These are phyloP conservation scores for Laspeyria flexula DNA, from an alignment of 2,888 invertebrate genomes.

Conservation along the genomic window DNA sequence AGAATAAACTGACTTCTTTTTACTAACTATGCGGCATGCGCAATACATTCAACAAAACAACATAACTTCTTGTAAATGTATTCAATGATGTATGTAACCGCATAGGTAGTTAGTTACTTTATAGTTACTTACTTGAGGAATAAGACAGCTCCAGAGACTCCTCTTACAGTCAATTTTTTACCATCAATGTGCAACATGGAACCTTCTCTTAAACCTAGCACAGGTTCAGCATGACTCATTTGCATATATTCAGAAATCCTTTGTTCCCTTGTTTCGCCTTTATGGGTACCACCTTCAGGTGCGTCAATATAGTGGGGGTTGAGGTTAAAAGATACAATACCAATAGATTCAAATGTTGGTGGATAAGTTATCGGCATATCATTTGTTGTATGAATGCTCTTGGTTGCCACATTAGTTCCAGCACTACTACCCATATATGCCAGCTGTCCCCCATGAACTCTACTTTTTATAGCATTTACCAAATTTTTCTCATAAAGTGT, in stretches of 20 bases:
- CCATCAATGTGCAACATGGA: conserved; percentile 87
- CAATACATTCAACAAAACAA: too few species aligned
- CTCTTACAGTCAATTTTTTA: conserved; percentile 86
- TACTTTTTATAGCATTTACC: conserved; percentile 87
- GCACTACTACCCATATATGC: conserved; percentile 93
- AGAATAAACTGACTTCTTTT: too few species aligned
- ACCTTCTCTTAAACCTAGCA: conserved; percentile 91
- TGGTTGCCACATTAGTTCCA: conserved; percentile 94
- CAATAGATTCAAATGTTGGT: conserved; percentile 89
- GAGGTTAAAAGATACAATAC: conserved; percentile 92
- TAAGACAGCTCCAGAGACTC: conserved; percentile 87
- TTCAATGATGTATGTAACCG: too few species aligned
- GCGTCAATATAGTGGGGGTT: conserved; percentile 93
- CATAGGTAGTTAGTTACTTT: too few species aligned
- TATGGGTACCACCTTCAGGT: conserved; percentile 87
- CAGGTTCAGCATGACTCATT: conserved; percentile 85
- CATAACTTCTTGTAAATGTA: too few species aligned
- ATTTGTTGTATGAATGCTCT: conserved; percentile 93
- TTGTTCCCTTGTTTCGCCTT: conserved; percentile 92
- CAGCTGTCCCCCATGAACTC: conserved; percentile 87
- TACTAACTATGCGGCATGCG: too few species aligned
- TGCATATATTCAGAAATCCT: conserved; percentile 89
- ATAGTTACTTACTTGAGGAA: conserved; percentile 58
- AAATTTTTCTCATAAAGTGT: conserved; percentile 89
- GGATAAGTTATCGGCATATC: conserved; percentile 95